phyloP scores from a whole-genome alignment of 2,113 vertebrate species.

The Cryptotis parvus region DNA sequence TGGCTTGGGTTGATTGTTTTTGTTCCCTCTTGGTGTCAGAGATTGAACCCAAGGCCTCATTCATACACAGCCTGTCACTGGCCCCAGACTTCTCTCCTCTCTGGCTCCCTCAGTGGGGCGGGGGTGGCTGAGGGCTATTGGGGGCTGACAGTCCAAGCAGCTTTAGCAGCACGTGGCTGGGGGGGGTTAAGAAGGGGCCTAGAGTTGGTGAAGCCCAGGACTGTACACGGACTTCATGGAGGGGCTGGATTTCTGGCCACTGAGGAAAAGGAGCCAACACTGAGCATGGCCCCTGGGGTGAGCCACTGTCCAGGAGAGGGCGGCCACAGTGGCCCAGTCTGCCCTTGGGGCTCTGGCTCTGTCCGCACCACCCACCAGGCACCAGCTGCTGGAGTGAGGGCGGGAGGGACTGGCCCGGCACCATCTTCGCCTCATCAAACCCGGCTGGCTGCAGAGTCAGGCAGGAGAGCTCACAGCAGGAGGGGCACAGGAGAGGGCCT shows the following conservation, averaged over 20 bases:
- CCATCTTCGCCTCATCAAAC: no score
- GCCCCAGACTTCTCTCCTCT: no score
- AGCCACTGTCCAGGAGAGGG: neutral
- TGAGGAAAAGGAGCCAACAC: neutral
- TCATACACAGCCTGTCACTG: no score
- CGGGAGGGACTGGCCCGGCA: no score
- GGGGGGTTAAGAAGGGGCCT: neutral
- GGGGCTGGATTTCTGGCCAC: neutral
- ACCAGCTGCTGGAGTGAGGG: neutral
- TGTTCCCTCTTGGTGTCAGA: no score
- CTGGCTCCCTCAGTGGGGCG: no score
- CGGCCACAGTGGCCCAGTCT: neutral
- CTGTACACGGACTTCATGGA: neutral
- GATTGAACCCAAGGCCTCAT: no score
- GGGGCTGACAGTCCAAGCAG: neutral
- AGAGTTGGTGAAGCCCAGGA: neutral
- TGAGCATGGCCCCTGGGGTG: neutral
- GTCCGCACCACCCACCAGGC: neutral
- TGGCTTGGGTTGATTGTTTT: no score
- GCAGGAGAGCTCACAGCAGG: neutral
- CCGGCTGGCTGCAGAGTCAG: neutral
- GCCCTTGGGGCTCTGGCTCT: neutral
- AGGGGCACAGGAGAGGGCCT: neutral
- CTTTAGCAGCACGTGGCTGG: neutral
- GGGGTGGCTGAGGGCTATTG: neutral